Percentiles rank a stretch among this genome's conserved stretches.
Evolutionary conservation across 2,888 invertebrate species (phyloP).

Genomic region (Sphaeridia pumilis): DNA sequence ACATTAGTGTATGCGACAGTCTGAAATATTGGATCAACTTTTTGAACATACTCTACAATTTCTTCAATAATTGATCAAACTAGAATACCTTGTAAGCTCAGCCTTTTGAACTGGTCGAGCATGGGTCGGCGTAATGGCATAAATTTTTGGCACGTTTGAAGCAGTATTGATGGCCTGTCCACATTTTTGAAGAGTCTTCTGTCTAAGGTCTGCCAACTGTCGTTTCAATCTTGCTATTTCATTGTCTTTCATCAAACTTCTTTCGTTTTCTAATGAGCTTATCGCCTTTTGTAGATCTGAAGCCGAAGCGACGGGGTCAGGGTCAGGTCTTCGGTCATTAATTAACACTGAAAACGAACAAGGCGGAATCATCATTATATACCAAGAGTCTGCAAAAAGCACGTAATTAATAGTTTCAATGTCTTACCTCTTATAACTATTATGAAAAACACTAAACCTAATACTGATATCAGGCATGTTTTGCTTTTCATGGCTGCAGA

Average conservation of each 20-base stretch:
- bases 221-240: slow-evolving; percentile 8
- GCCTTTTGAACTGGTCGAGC: slow-evolving; percentile 80
- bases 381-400: too few species aligned
- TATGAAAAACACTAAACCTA: slow-evolving; percentile 18
- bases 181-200: background rate
- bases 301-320: too few species aligned
- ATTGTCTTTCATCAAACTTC: slow-evolving; percentile 3
- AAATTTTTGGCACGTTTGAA: slow-evolving; percentile 54
- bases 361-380: too few species aligned
- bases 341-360: too few species aligned
- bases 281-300: background rate
- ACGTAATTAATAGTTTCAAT: too few species aligned
- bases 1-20: slow-evolving; percentile 71
- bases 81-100: slow-evolving; percentile 72
- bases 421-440: slow-evolving; percentile 32
- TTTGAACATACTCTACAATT: background rate
- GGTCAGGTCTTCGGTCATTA: too few species aligned
- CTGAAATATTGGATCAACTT: slow-evolving; percentile 41
- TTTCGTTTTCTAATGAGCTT: background rate
- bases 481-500: slow-evolving; percentile 20
- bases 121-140: slow-evolving; percentile 87
- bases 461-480: slow-evolving; percentile 15
- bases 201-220: background rate
- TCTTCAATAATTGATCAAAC: too few species aligned
- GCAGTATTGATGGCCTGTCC: background rate